phyloP scores from a whole-genome alignment of 2,113 vertebrate genomes.

The Protobothrops flavoviridis region DNA sequence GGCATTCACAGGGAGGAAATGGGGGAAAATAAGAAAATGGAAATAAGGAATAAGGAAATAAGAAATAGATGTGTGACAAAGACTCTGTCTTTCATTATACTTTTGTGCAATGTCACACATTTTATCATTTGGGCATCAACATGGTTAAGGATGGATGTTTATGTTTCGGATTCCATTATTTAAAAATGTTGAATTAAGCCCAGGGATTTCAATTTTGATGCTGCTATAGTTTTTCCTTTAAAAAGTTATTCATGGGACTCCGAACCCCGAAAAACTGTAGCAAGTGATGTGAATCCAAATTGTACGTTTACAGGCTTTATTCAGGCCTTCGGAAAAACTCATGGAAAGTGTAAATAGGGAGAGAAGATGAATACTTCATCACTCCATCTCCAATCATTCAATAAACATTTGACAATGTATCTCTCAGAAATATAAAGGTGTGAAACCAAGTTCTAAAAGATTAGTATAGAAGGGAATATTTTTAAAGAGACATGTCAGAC shows the following conservation, averaged over 20 bases:
- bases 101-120: not conserved
- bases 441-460: conserved; percentile 46
- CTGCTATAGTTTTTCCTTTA: too few relatives aligned
- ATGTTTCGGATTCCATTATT: not conserved
- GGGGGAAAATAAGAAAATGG: too few relatives aligned
- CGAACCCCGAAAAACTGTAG: not conserved
- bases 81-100: not conserved
- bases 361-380: not conserved
- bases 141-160: not conserved
- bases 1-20: not conserved
- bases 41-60: not conserved
- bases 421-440: not conserved
- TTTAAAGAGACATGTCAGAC: conserved; percentile 43
- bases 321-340: not conserved
- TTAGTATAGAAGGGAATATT: conserved; percentile 26
- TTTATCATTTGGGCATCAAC: not conserved
- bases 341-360: not conserved
- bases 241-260: too few relatives aligned
- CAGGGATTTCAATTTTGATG: too few relatives aligned
- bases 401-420: not conserved
- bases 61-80: not conserved
- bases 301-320: not conserved
- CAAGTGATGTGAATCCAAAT: not conserved
- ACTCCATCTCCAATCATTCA: not conserved
- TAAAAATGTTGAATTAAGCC: not conserved